phyloP scores from a whole-genome alignment of 2,797 vertebrate genomes.

The Nyctalus aviator region DNA sequence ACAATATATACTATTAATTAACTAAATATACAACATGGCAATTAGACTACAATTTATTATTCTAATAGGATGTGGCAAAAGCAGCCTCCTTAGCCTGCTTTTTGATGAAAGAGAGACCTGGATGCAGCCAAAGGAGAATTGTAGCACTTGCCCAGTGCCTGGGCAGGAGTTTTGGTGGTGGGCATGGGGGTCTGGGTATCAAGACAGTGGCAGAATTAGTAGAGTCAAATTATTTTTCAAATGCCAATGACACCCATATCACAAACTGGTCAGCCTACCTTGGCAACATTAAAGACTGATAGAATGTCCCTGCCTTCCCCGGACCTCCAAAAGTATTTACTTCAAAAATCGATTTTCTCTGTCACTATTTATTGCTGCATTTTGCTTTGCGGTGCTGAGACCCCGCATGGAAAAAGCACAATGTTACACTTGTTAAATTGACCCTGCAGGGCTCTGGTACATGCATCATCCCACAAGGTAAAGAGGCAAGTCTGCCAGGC shows the following conservation, averaged over 20 bases:
- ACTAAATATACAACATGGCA: background rate
- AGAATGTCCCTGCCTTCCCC: constrained; percentile 32
- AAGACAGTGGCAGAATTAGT: background rate
- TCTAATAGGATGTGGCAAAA: background rate
- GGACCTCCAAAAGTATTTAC: constrained; percentile 78
- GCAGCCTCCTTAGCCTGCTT: background rate
- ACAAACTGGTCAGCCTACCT: constrained; percentile 57
- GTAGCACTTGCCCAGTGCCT: background rate
- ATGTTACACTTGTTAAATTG: constrained; percentile 80
- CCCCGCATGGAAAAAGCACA: constrained; percentile 85
- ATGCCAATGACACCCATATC: constrained; percentile 48
- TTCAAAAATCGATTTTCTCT: constrained; percentile 84
- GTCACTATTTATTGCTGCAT: constrained; percentile 79
- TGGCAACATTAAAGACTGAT: constrained; percentile 67
- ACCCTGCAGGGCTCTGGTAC: constrained; percentile 79
- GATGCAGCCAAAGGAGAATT: background rate
- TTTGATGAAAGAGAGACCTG: background rate
- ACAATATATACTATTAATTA: background rate
- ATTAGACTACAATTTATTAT: background rate
- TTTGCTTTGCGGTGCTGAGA: constrained; percentile 77
- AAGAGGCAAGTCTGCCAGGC: constrained; percentile 78
- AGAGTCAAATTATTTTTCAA: constrained; percentile 64
- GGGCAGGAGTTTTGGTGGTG: background rate
- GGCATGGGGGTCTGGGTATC: background rate
- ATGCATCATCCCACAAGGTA: constrained; percentile 79